These are phyloP conservation scores for Lepisosteus osseus DNA, from an alignment of 2,113 vertebrate genomes.

Conservation along the genomic window DNA sequence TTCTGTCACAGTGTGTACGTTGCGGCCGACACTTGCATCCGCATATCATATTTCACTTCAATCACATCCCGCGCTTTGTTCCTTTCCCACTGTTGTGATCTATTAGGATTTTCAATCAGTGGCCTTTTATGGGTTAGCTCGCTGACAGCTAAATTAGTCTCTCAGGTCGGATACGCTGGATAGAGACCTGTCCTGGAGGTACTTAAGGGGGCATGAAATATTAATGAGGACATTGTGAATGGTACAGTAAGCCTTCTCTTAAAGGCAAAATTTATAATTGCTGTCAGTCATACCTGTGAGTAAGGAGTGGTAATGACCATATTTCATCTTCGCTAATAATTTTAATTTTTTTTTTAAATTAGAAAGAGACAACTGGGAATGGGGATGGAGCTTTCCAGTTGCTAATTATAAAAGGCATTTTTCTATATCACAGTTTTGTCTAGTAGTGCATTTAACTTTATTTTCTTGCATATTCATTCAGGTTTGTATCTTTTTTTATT, in stretches of 20 bases:
- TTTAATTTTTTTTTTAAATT: conserved; percentile 4
- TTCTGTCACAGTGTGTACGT: conserved; percentile 5
- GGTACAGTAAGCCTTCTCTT: conserved; percentile 13
- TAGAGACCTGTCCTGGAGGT: conserved; percentile 20
- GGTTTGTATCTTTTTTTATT: neutral
- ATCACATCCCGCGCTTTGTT: neutral
- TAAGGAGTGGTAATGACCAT: conserved; percentile 12
- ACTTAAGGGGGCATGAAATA: conserved; percentile 26
- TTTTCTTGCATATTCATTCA: neutral
- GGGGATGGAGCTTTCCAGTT: neutral
- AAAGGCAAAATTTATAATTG: conserved; percentile 18
- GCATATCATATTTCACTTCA: conserved; percentile 13
- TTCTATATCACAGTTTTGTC: neutral
- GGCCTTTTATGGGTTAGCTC: conserved; percentile 12
- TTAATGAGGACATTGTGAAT: conserved; percentile 25
- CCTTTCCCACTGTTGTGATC: conserved; percentile 14
- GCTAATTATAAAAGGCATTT: neutral
- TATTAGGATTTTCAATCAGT: conserved; percentile 14
- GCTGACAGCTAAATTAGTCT: conserved; percentile 15
- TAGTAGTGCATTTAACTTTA: neutral
- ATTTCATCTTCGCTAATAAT: conserved; percentile 12
- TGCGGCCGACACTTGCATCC: conserved; percentile 2
- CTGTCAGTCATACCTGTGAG: conserved; percentile 24
- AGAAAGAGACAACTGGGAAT: neutral
- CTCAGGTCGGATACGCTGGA: conserved; percentile 17